These are phyloP conservation scores for Corvus cornix DNA, from an alignment of 2,113 vertebrate genomes.

Conservation along the genomic window DNA sequence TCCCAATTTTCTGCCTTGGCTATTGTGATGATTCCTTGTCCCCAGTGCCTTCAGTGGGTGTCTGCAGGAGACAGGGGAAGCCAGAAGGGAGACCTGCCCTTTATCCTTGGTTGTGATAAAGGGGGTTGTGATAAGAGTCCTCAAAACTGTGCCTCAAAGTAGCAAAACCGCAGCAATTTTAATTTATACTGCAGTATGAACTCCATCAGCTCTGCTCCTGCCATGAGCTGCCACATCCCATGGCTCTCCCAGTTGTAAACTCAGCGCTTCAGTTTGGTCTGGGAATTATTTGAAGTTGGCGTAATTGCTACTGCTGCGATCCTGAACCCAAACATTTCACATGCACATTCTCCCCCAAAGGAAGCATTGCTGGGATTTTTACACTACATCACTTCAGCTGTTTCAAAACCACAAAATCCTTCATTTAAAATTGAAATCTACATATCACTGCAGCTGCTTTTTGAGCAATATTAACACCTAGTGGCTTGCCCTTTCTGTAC, in stretches of 20 bases:
- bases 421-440: neutral
- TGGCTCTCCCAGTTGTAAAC: neutral
- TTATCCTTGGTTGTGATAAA: neutral
- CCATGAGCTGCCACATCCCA: neutral
- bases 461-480: neutral
- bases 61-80: neutral
- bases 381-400: neutral
- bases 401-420: neutral
- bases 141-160: neutral
- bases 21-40: neutral
- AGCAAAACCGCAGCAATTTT: neutral
- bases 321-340: neutral
- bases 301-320: neutral
- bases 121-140: neutral
- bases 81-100: neutral
- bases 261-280: neutral
- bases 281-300: neutral
- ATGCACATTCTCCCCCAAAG: neutral
- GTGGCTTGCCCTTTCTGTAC: neutral
- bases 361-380: neutral
- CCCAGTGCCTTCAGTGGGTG: accelerated
- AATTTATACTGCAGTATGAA: too few relatives aligned
- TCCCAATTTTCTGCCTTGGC: neutral
- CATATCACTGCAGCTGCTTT: neutral
- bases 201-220: neutral